Percentiles rank a stretch among this genome's conserved stretches.
Conservation (phyloP, 2,113 vertebrate genomes). For the Xerus inauris region DNA sequence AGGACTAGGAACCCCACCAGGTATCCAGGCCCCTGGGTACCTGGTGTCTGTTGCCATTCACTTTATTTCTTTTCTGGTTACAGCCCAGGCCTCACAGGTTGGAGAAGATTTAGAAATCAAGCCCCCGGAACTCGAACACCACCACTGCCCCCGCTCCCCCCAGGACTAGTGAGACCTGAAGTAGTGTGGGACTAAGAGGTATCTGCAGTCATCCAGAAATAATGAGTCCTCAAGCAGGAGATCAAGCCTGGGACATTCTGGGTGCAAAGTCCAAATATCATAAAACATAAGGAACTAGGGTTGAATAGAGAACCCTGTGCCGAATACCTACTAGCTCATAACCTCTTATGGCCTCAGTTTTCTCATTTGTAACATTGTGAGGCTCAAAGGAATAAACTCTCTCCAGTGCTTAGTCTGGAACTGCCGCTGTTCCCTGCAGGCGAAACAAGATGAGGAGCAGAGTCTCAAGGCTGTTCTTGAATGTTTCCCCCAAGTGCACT, state of each 20-base stretch:
- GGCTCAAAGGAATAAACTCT: not conserved
- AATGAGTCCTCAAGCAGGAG: not conserved
- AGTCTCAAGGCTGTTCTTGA: not conserved
- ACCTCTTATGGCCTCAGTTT: not conserved
- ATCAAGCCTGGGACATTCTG: not conserved
- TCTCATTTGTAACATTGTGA: not conserved
- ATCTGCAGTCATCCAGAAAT: conserved; percentile 27
- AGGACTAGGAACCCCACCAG: not conserved
- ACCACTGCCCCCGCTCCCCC: too few species aligned
- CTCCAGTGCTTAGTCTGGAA: not conserved
- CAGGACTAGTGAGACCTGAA: not conserved
- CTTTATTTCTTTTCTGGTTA: not conserved
- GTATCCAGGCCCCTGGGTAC: not conserved
- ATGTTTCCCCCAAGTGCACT: not conserved
- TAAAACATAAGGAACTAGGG: not conserved
- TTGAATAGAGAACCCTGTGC: not conserved
- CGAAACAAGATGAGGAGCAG: not conserved
- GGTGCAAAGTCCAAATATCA: not conserved
- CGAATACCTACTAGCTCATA: not conserved
- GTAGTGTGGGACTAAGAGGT: not conserved
- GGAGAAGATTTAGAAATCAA: conserved; percentile 4
- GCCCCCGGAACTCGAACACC: not conserved
- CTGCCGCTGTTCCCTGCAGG: not conserved
- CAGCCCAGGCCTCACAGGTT: not conserved
- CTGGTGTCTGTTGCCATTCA: not conserved